Base-by-base conservation (phyloP, 1,140 invertebrate genomes). In the Atta colombica region DNA sequence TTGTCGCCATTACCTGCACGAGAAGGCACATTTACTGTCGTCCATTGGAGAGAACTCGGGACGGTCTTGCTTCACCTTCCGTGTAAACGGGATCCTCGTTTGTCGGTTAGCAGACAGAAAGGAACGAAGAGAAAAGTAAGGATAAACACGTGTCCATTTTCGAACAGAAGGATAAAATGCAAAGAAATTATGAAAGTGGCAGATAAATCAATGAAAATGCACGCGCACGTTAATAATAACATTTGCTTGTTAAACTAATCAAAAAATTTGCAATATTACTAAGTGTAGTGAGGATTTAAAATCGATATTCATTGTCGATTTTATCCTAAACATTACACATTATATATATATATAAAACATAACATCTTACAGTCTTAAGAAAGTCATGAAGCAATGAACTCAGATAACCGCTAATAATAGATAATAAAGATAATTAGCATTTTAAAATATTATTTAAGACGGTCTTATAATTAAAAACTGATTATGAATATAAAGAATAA, bases 1-100 rank as follows among this genome's bases (percentile, higher is more conserved):
- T 94, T 94, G 93, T 94, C 92, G 92, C 89, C 90, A 94, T 94
- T 94, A 94, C 71, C 92, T 93, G 92, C 92, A 93, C 94, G 93
- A 94, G 90, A 93, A 90, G 89, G 91, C 90, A 91, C 91, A 87
- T 94, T 94, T 93, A 94, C 92, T 92, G 92, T 94, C 92, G 69
- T 84, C 84, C 60, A 61, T 84, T 49, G 58, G 90, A 63, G 66
- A 86, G 90, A 60, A 82, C 71, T 87, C 71, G 90, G 51, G 55
- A 91, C 87, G 90, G 89, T 93, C 92, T 93, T 92, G 87, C 87
- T 88, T 87, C 90, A 92, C 82, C 89, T 91, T 86, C 91, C 60
- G 89, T 93, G 89, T 91, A 94, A 94, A 93, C 90, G 91, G 91
- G 90, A 92, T 93, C 81, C 91, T 94, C 91, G 92, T 93, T 93